phyloP scores from a whole-genome alignment of 2,113 vertebrate genomes.

The Gallinago jamesoni region DNA sequence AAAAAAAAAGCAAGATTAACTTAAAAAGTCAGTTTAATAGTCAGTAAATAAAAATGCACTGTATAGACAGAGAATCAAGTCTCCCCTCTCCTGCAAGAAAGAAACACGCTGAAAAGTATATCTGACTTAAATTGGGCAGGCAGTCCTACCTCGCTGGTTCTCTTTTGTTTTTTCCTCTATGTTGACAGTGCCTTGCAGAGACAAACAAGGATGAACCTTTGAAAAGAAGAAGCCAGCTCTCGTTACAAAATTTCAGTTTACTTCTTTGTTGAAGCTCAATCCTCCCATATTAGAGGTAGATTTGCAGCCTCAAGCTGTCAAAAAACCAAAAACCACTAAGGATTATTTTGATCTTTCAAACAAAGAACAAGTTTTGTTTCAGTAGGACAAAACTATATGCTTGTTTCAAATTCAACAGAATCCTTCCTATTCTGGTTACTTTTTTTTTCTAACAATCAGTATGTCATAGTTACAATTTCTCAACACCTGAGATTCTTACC shows the following conservation, averaged over 20 bases:
- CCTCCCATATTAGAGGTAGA: background rate
- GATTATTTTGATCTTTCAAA: background rate
- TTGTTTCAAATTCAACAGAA: background rate
- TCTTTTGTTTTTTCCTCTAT: background rate
- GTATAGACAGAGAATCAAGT: background rate
- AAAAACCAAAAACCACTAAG: background rate
- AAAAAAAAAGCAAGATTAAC: background rate
- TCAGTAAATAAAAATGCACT: background rate
- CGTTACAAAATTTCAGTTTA: background rate
- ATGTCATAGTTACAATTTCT: background rate
- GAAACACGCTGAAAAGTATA: background rate
- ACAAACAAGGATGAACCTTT: constrained; percentile 75
- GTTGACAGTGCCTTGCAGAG: constrained; percentile 68
- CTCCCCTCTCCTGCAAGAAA: background rate
- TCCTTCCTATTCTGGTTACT: background rate
- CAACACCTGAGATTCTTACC: background rate
- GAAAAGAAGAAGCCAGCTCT: background rate
- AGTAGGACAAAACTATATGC: background rate
- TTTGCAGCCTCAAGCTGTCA: background rate
- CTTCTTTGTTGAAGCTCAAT: background rate
- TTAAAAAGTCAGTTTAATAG: background rate
- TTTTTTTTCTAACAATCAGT: background rate
- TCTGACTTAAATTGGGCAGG: background rate
- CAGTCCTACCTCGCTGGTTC: constrained; percentile 58
- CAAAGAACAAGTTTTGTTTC: background rate